phyloP scores from a whole-genome alignment of 2,113 vertebrate genomes.

The Lates calcarifer region DNA sequence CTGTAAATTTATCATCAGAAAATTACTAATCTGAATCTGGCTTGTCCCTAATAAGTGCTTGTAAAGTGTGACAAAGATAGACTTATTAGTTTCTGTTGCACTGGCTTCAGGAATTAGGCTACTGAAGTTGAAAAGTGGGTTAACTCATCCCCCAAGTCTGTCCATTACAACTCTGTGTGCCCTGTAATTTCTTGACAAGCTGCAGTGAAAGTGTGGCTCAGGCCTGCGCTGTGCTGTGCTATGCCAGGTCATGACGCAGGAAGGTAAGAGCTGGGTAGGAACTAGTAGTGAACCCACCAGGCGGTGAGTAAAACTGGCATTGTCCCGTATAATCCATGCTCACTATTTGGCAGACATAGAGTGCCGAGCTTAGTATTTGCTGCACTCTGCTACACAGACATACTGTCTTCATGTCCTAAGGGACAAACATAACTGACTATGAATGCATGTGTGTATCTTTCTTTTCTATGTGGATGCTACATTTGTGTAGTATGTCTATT shows the following conservation, averaged over 20 bases:
- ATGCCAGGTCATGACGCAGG: slow-evolving; percentile 44
- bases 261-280: slow-evolving; percentile 12
- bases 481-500: too few species aligned
- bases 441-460: too few species aligned
- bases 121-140: slow-evolving; percentile 53
- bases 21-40: neutral
- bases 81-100: slow-evolving; percentile 25
- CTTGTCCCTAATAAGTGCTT: neutral
- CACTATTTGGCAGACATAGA: slow-evolving; percentile 17
- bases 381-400: neutral
- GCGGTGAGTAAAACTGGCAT: neutral
- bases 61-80: slow-evolving; percentile 22
- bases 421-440: too few species aligned
- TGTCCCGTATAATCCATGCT: slow-evolving; percentile 10
- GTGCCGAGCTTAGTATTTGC: neutral
- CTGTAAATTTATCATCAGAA: neutral
- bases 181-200: slow-evolving; percentile 41
- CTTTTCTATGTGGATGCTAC: too few species aligned
- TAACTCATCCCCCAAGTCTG: slow-evolving; percentile 45
- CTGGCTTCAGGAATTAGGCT: slow-evolving; percentile 47
- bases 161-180: slow-evolving; percentile 1
- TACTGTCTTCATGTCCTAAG: too few species aligned
- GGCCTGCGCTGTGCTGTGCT: neutral
- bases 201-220: slow-evolving; percentile 21
- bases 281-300: slow-evolving; percentile 20